Evolutionary conservation across 1,140 invertebrate genomes (phyloP).

Genomic region (Goniozus legneri): DNA sequence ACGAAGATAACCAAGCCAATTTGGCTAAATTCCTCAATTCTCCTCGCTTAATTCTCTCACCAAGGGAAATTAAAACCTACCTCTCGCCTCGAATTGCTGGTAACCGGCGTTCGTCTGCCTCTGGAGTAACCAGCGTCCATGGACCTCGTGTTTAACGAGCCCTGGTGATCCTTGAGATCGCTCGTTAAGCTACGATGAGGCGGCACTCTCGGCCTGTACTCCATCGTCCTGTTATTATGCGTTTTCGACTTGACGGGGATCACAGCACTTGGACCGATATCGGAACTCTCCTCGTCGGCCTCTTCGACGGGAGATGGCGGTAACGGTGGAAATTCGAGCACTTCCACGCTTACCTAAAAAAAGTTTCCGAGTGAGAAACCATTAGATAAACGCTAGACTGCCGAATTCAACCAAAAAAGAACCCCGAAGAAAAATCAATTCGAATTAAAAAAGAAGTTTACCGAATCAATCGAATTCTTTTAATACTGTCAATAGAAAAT

Average conservation of each 20-base stretch:
- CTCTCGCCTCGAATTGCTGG: conserved; percentile 64
- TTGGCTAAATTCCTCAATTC: too few relatives aligned
- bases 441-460: background rate
- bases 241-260: conserved; percentile 38
- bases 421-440: background rate
- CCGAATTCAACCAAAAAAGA: too few relatives aligned
- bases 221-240: conserved; percentile 43
- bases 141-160: conserved; percentile 72
- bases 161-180: conserved; percentile 53
- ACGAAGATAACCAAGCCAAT: too few relatives aligned
- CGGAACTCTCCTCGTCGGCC: conserved; percentile 70
- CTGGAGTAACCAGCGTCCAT: conserved; percentile 73
- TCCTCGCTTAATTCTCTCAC: background rate
- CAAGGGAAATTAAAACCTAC: conserved; percentile 38
- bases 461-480: too few relatives aligned
- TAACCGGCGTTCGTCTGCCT: conserved; percentile 60
- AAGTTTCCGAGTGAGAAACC: background rate
- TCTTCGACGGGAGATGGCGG: conserved; percentile 75
- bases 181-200: conserved; percentile 64
- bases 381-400: background rate
- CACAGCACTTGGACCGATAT: conserved; percentile 56
- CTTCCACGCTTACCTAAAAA: conserved; percentile 54
- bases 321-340: conserved; percentile 71
- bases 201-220: conserved; percentile 63
- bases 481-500: too few relatives aligned